Percentiles rank a stretch among this genome's conserved stretches.
Conservation (phyloP, 2,113 vertebrate genomes). For the Callocephalon fimbriatum region DNA sequence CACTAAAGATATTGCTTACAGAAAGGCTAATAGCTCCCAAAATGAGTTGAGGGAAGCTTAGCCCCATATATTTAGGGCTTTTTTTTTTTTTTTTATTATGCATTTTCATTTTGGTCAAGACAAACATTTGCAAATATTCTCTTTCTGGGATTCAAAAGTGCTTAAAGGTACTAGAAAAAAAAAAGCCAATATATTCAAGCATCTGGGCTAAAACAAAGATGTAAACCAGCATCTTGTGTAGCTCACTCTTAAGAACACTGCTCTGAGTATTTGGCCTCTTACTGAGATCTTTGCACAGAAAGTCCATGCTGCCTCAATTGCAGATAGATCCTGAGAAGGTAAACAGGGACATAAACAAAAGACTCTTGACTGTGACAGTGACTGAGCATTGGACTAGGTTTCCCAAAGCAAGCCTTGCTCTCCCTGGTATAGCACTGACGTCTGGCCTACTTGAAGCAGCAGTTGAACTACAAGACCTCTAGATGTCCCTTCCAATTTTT, state of each 20-base stretch:
- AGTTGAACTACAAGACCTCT: neutral
- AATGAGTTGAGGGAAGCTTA: neutral
- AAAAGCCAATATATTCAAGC: neutral
- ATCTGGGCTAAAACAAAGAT: neutral
- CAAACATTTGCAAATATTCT: neutral
- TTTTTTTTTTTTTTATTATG: neutral
- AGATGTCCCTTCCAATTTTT: neutral
- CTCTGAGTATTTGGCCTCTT: neutral
- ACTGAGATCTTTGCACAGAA: neutral
- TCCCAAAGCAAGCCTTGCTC: neutral
- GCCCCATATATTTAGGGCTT: neutral
- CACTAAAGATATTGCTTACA: neutral
- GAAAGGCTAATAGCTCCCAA: neutral
- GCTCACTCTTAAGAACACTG: neutral
- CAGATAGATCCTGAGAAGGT: neutral
- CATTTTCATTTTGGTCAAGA: neutral
- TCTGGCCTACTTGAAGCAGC: neutral
- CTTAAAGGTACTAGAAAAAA: neutral
- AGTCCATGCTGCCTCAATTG: fast-evolving
- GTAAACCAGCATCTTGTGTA: neutral
- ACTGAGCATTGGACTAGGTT: neutral
- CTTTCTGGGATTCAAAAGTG: neutral
- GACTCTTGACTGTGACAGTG: neutral
- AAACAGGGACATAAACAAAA: neutral
- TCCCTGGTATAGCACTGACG: fast-evolving